Evolutionary conservation across 2,113 vertebrate genomes (phyloP), one percentile per base, ranked within the genome.

Genomic region (Cyphomyrus plagiostoma): DNA sequence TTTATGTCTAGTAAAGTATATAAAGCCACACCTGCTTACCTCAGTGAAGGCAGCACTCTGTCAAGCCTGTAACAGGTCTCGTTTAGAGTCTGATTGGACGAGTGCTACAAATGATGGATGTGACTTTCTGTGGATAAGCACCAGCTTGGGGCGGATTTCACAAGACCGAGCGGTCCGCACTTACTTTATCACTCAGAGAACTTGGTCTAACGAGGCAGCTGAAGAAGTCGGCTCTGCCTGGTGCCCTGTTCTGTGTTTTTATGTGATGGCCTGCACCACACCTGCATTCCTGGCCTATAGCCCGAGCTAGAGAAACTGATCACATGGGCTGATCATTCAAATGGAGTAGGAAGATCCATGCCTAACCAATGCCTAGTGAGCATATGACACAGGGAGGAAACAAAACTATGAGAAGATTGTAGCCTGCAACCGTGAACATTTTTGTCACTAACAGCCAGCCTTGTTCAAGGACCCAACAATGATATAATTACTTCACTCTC

Each of bases 121-220:
- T 89, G 84, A 88, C 53, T 80, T 82, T 77, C 88, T 50, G 87
- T 58, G 85, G 90, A 70, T 89, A 91, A 89, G 88, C 53, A 89
- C 83, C 92, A 92, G 92, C 89, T 91, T 91, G 94, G 92, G 93
- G 92, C 91, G 92, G 93, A 94, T 92, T 91, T 92, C 91, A 91
- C 90, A 91, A 93, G 93, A 92, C 92, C 92, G 92, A 93, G 94
- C 92, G 92, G 85, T 92, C 58, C 90, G 83, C 91, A 30, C 88
- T 90, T n/a, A 70, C 58, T 94, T 93, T 93, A 95, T 94, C 93
- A 93, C 91, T 88, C 91, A 91, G 89, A 91, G 92, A 94, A 91
- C 91, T 88, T 87, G 21, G 26, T 88, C 84, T n/a, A 91, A 91
- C 86, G 88, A 86, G 83, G 85, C 46, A 87, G 56, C 56, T 74